A percentile compares a stretch with the other conserved stretches of the same genome.
These are phyloP conservation scores for Iselma pallidipennis DNA, from an alignment of 2,888 invertebrate species.

Conservation along the genomic window DNA sequence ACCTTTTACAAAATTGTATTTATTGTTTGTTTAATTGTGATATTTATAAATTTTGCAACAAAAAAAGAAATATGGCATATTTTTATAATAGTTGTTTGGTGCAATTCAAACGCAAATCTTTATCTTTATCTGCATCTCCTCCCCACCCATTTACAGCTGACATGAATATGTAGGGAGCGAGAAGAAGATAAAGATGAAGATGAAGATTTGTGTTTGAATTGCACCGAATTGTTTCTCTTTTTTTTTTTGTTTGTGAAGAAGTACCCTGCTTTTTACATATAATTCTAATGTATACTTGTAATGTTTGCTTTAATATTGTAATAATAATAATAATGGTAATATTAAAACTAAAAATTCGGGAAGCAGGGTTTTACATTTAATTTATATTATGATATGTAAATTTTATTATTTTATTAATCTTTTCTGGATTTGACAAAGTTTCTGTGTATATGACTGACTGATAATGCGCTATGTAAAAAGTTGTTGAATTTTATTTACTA, in stretches of 20 bases:
- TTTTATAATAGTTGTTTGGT: neutral
- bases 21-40: conserved; percentile 16
- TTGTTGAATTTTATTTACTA: conserved; percentile 13
- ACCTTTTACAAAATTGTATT: conserved; percentile 6
- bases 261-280: neutral
- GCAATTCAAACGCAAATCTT: too few species aligned
- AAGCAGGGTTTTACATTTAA: conserved; percentile 17
- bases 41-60: conserved; percentile 4
- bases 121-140: too few species aligned
- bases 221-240: neutral
- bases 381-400: conserved; percentile 6
- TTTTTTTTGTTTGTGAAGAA: neutral
- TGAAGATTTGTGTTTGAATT: too few species aligned
- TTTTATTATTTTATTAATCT: conserved; percentile 10
- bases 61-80: neutral
- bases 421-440: neutral
- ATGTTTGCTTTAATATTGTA: neutral
- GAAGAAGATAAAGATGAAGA: too few species aligned
- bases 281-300: neutral
- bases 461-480: conserved; percentile 6
- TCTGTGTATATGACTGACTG: neutral
- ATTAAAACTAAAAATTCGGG: conserved; percentile 7
- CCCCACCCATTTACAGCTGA: too few species aligned
- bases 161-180: too few species aligned
- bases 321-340: neutral